Evolutionary conservation across 2,888 invertebrate species (phyloP), one percentile per base, ranked within the genome.

Genomic region (Andricus curvator): DNA sequence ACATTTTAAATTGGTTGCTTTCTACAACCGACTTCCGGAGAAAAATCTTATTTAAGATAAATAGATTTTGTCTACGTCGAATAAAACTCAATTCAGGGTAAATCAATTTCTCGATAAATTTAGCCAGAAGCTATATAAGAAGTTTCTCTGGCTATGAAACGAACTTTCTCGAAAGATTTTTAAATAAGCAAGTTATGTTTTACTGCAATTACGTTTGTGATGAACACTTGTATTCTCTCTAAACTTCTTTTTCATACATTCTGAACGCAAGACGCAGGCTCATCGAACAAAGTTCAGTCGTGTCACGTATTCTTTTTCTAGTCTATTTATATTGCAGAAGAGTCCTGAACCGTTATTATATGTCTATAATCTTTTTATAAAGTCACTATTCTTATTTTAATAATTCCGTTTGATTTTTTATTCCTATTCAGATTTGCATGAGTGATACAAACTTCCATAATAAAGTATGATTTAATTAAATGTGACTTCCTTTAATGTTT

Each of bases 251-350:
- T 68, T 68, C 29, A 70, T 70, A 29, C 20, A 20, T 48, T 51
- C 68, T 48, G 25, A 51, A 48, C 8, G 70, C 22, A 70, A 29
- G 70, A 70, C 51, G 11, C 33, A 33, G 56, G 48, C 20, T 29
- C 51, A 51, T 74, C 33, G 51, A 20, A 74, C 51, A 74, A 74
- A 74, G 70, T 74, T 74, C 33, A 74, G 13, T 20, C 25, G 70
- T 74, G 48, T 74, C 70, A 51, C 13, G 11, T 51, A 51, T 74
- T 74, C 13, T 74, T 74, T 74, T 68, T 68, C 22, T 44, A 25
- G 44, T 68, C 25, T 56, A 29, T 56, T 56, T 74, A 20, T 56
- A 29, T 74, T 56, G 11, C 29, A 70, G 48, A 68, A 51, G 17
- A 70, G 51, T 70, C 56, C 13, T 25, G 33, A 51, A 33, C 37